These are phyloP conservation scores for Drosophila yooni DNA, from an alignment of 2,888 invertebrate genomes.

Conservation along the genomic window DNA sequence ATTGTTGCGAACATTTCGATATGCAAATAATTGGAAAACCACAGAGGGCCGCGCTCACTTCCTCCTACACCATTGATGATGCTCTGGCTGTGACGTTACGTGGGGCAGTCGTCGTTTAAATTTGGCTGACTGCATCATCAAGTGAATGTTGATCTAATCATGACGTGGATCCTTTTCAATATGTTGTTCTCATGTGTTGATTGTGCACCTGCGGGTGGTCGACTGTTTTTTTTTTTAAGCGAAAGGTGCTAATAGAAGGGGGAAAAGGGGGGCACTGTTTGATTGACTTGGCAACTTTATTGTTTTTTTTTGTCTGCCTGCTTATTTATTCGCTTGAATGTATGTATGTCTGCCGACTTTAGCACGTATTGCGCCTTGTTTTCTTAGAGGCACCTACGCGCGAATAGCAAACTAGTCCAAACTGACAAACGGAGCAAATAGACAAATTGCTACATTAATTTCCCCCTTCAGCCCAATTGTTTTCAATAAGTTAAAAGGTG, in stretches of 20 bases:
- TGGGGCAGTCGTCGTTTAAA: conserved; percentile 28
- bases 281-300: conserved; percentile 41
- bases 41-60: conserved; percentile 9
- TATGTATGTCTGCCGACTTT: conserved; percentile 33
- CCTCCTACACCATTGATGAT: conserved; percentile 3
- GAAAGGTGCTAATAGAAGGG: conserved; percentile 46
- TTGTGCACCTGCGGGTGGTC: conserved; percentile 54
- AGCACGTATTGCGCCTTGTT: conserved; percentile 63
- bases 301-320: conserved; percentile 38
- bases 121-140: conserved; percentile 55
- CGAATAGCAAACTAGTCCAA: conserved; percentile 16
- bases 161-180: conserved; percentile 33
- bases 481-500: conserved; percentile 22
- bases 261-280: background rate
- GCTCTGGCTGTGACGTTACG: conserved; percentile 54
- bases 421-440: conserved; percentile 24
- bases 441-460: conserved; percentile 26
- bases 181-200: background rate
- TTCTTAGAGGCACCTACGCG: conserved; percentile 53
- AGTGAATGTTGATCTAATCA: background rate
- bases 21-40: conserved; percentile 32
- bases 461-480: conserved; percentile 6
- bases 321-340: conserved; percentile 53
- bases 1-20: conserved; percentile 22
- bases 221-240: conserved; percentile 40